A percentile compares a stretch with the other conserved stretches of the same genome.
These are phyloP conservation scores for Drosophila prostipennis DNA, from an alignment of 2,888 invertebrate genomes.

Conservation along the genomic window DNA sequence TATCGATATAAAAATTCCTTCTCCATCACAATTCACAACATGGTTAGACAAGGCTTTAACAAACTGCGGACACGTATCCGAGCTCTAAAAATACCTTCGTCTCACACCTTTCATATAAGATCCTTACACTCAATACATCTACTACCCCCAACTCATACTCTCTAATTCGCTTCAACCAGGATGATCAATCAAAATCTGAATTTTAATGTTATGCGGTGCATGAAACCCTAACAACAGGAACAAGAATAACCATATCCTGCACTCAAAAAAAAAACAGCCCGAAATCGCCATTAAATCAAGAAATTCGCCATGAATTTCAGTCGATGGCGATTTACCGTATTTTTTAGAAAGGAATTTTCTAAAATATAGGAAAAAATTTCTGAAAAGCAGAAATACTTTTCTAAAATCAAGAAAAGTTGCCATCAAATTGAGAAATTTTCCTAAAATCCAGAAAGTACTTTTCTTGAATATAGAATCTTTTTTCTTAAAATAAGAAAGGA, in stretches of 20 bases:
- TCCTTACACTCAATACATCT: slow-evolving; percentile 5
- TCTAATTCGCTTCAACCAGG: slow-evolving; percentile 26
- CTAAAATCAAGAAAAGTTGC: no score
- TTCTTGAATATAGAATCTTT: no score
- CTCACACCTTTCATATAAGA: neutral
- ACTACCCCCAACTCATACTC: slow-evolving; percentile 24
- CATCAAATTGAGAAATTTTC: no score
- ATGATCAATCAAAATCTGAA: slow-evolving; percentile 78
- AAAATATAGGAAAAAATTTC: no score
- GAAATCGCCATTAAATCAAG: no score
- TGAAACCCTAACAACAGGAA: slow-evolving; percentile 64
- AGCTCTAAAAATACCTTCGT: slow-evolving; percentile 13
- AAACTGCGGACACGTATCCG: slow-evolving; percentile 26
- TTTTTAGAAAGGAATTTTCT: no score
- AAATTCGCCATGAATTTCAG: no score
- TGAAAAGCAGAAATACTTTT: no score
- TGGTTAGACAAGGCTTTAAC: slow-evolving; percentile 47
- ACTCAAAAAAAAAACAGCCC: no score
- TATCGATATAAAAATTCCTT: neutral
- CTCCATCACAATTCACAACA: slow-evolving; percentile 26
- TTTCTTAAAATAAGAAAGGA: no score
- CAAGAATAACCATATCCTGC: slow-evolving; percentile 67
- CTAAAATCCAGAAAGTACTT: no score
- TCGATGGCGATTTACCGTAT: no score
- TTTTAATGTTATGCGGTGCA: slow-evolving; percentile 78